Evolutionary conservation across 1,140 invertebrate genomes (phyloP), one percentile per base, ranked within the genome.

Genomic region (Apis dorsata): DNA sequence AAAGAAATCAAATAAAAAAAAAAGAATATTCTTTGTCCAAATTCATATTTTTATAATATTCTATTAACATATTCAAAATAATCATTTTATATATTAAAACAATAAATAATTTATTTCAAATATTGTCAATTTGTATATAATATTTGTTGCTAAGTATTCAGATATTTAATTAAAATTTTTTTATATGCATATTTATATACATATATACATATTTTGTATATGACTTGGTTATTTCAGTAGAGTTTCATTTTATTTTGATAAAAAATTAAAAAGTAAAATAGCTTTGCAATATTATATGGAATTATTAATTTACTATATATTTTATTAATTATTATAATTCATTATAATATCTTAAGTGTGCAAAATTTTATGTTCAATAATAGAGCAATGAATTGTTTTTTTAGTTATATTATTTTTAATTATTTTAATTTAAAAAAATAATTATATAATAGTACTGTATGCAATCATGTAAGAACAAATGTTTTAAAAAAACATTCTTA

Each of bases 81-180:
- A 44, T 7, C 5, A 72, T 28, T 66, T 66, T 66, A 0, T 66
- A 19, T 66, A 19, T 66, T 66, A 0, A 66, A 44, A 10, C 34
- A 49, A 49, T 63, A 5, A 62, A 8, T 17, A 66, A 21, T 11
- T 71, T 21, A 17, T 34, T 76, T 55, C 28, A 55, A 63, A 51
- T 76, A 76, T 34, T 55, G 13, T 28, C 9, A 78, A 44, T 1
- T 66, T 21, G 34, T 34, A 34, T 34, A 34, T 34, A 34, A 34
- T 34, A 34, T 79, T 79, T 51, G 21, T 51, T 77, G 49, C 13
- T 1, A 66, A 70, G n/a, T 70, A 60, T 70, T 70, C 19, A 66
- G 34, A 34, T 78, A 57, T 68, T 68, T 53, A 49, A 28, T 1
- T 34, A 44, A 68, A n/a, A 21, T 2, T 1, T 49, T 59, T 24